Evolutionary conservation across 2,113 vertebrate genomes (phyloP).

Genomic region (Atractosteus spatula): DNA sequence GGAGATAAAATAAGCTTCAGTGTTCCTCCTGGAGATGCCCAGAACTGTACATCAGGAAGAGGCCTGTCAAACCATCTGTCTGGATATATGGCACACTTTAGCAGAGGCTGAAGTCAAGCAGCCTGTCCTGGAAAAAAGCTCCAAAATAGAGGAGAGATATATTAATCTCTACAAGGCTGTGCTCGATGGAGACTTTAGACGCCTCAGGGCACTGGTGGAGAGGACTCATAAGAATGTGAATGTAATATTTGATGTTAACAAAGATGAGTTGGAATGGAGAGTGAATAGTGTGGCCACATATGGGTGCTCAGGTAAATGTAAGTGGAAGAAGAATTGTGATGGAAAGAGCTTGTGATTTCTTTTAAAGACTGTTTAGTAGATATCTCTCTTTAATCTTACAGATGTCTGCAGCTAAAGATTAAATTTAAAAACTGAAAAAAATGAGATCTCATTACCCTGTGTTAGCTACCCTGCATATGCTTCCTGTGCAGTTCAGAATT

Average conservation of each 20-base stretch:
- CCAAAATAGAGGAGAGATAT: conserved; percentile 10
- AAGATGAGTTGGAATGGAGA: conserved; percentile 63
- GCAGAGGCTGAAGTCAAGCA: conserved; percentile 30
- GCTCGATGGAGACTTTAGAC: conserved; percentile 49
- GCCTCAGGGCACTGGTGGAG: conserved; percentile 41
- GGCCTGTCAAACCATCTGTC: conserved; percentile 22
- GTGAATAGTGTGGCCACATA: conserved; percentile 49
- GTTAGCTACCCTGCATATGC: too few species aligned
- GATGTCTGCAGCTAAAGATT: too few species aligned
- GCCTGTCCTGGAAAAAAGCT: neutral
- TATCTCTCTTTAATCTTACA: too few species aligned
- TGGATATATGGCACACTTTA: conserved; percentile 41
- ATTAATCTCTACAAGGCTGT: conserved; percentile 51
- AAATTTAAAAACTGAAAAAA: too few species aligned
- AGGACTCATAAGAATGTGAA: conserved; percentile 52
- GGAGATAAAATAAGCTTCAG: neutral
- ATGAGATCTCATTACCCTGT: too few species aligned
- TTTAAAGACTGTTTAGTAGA: too few species aligned
- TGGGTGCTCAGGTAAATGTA: conserved; percentile 64
- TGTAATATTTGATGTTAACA: conserved; percentile 56
- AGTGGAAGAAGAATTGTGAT: too few species aligned
- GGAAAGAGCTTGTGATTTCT: too few species aligned
- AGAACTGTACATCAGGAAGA: conserved; percentile 34
- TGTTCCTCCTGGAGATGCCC: conserved; percentile 22
- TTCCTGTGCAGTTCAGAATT: too few species aligned